Base-by-base conservation (phyloP, 2,888 invertebrate species). In the Alloscopus bannaensis region DNA sequence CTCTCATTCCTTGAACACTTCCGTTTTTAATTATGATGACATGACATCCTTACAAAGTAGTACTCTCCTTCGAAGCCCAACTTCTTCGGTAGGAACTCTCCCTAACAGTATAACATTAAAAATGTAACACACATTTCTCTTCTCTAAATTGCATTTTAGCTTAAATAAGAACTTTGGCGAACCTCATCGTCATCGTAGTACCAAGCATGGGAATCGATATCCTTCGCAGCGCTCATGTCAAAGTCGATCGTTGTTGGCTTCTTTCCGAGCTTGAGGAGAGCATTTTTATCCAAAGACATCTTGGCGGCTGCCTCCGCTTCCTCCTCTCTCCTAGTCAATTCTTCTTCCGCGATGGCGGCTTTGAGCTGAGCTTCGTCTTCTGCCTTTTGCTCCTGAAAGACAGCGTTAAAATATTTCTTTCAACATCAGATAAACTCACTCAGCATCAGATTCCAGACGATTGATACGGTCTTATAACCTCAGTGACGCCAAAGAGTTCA, bases 51-150 rank as follows among this genome's bases (percentile, higher is more conserved):
- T n/a, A n/a, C n/a, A 52, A 64, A 76, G 40, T 77, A 72, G 40
- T 78, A 81, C 13, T 81, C 72, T 18, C 69, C 29, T 18, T 78
- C 78, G n/a, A 81, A 77, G 2, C 78, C 77, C 16, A 69, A 20
- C n/a, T 18, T 26, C 36, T 77, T 81, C 22, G 18, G 40, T n/a
- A 29, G 78, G 29, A 81, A 81, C 16, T 75, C 45, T 4, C 81
- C 81, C 18, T 57, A 16, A 11, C 4, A 52, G 24, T 24, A 52
- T 52, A 22, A 3, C 6, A 16, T 52, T 22, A 47, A n/a, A 47
- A n/a, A 4, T 6, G 11, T 13, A 13, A 47, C 24, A 24, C 52
- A 52, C 13, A 24, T 20, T 20, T 52, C 24, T 4, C 2, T 22
- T 6, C 6, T 11, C 3, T n/a, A 13, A n/a, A 13, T 13, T 47